Evolutionary conservation across 2,888 invertebrate species (phyloP).

Genomic region (Callosobruchus maculatus): DNA sequence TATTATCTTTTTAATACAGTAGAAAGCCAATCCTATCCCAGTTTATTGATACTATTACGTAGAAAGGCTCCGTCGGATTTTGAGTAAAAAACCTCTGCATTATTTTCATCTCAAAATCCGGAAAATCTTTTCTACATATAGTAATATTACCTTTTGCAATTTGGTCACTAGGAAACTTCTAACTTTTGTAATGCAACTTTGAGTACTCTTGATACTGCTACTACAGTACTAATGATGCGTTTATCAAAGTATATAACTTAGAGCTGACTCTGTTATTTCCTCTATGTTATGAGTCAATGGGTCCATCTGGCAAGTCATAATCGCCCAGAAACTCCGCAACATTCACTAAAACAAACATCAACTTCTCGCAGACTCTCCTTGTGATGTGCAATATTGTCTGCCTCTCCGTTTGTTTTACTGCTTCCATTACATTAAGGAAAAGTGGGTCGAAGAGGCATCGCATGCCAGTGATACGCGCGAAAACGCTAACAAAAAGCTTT

Average conservation of each 20-base stretch:
- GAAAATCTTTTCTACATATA: too few species aligned
- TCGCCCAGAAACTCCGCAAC: background rate
- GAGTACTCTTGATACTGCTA: too few species aligned
- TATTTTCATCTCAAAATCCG: too few species aligned
- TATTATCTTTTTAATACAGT: too few species aligned
- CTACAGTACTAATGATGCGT: too few species aligned
- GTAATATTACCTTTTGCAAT: too few species aligned
- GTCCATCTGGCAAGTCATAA: background rate
- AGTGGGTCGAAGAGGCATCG: background rate
- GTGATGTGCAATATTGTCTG: background rate
- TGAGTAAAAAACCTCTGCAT: too few species aligned
- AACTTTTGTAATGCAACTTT: too few species aligned
- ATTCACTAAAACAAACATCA: background rate
- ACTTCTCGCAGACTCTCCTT: background rate
- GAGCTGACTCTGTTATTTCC: background rate
- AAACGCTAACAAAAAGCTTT: background rate
- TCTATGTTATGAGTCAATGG: background rate
- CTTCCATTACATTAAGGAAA: background rate
- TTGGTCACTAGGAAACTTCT: too few species aligned
- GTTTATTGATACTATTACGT: too few species aligned
- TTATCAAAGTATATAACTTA: background rate
- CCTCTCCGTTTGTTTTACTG: background rate
- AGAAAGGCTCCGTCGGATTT: too few species aligned
- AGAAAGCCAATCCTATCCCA: too few species aligned
- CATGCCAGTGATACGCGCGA: background rate